phyloP scores from a whole-genome alignment of 1,140 invertebrate genomes.

The Meloidogyne floridensis region DNA sequence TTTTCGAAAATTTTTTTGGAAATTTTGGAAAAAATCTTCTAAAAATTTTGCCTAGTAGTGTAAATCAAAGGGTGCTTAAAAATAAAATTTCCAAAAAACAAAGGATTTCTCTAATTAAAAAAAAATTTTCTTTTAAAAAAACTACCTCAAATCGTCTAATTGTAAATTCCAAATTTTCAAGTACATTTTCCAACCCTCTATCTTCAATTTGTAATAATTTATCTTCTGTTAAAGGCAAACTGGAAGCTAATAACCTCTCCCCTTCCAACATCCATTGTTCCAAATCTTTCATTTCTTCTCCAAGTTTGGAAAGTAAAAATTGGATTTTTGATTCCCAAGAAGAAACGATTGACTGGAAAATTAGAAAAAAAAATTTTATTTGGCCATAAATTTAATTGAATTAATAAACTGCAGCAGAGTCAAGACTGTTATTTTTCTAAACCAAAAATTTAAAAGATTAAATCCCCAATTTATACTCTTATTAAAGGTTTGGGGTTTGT shows the following conservation, averaged over 20 bases:
- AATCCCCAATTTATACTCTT: no score
- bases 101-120: no score
- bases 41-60: no score
- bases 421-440: no score
- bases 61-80: no score
- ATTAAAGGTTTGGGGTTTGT: no score
- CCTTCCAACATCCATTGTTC: slow-evolving; percentile 41
- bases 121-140: background rate
- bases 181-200: slow-evolving; percentile 30
- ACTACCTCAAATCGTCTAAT: slow-evolving; percentile 37
- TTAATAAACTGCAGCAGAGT: no score
- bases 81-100: no score
- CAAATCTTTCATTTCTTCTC: slow-evolving; percentile 23
- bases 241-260: slow-evolving; percentile 30
- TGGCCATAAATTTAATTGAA: no score
- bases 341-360: background rate
- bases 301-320: background rate
- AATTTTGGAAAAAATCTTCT: no score
- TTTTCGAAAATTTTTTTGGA: no score
- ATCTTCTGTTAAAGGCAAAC: slow-evolving; percentile 11
- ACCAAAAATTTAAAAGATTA: no score
- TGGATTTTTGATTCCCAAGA: slow-evolving; percentile 39
- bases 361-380: background rate
- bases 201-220: slow-evolving; percentile 27
- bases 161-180: slow-evolving; percentile 32